phyloP scores from a whole-genome alignment of 2,797 vertebrate species.

The Oreortyx pictus region DNA sequence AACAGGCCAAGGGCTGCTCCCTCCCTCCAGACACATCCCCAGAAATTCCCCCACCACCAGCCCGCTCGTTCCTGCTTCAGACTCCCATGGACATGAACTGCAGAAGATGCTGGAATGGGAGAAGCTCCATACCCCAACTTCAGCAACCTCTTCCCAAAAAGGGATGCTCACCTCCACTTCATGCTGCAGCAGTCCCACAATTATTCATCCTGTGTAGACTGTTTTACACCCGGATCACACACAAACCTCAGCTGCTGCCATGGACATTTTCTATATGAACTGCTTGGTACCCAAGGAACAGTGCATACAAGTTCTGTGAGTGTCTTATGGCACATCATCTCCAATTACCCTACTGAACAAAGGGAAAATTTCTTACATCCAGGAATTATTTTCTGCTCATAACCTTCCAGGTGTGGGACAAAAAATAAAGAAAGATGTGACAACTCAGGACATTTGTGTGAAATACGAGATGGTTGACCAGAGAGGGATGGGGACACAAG shows the following conservation, averaged over 20 bases:
- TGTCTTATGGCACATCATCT: neutral
- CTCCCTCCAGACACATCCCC: neutral
- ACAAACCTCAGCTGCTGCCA: neutral
- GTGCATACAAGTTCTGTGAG: neutral
- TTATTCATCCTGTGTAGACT: neutral
- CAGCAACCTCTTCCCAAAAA: neutral
- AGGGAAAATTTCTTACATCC: neutral
- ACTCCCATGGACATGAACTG: neutral
- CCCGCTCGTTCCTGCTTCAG: neutral
- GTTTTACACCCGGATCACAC: neutral
- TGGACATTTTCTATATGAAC: neutral
- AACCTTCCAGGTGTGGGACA: neutral
- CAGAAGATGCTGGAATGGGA: neutral
- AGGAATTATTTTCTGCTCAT: neutral
- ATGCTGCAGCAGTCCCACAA: neutral
- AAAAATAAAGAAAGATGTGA: neutral
- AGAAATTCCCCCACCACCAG: neutral
- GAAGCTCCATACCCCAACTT: neutral
- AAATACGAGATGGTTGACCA: neutral
- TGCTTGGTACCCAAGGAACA: neutral
- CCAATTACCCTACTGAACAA: neutral
- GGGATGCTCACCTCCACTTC: neutral
- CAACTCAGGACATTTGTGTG: neutral
- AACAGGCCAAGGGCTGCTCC: neutral
- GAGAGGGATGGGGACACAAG: fast-evolving